phyloP scores from a whole-genome alignment of 2,113 vertebrate genomes.

The Mobula hypostoma region DNA sequence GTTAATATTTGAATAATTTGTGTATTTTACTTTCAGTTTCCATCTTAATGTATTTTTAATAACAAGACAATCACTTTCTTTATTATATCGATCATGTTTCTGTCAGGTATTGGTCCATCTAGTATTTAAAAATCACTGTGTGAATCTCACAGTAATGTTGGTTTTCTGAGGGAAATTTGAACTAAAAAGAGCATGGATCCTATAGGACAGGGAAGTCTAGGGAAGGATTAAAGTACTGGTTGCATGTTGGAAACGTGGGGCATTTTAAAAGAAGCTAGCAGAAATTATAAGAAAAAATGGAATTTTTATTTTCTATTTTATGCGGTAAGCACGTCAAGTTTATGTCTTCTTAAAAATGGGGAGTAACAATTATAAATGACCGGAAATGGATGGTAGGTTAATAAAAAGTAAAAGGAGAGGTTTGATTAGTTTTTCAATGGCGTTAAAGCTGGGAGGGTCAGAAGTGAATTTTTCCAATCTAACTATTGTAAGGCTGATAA shows the following conservation, averaged over 20 bases:
- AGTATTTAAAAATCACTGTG: not conserved
- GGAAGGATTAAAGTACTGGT: not conserved
- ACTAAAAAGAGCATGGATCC: not conserved
- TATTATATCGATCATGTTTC: not conserved
- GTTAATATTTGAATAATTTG: not conserved
- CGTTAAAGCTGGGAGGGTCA: not conserved
- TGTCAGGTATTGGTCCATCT: not conserved
- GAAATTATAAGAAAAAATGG: not conserved
- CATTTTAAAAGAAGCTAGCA: not conserved
- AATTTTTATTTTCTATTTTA: not conserved
- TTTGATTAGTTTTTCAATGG: not conserved
- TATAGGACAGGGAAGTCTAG: not conserved
- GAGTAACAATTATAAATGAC: not conserved
- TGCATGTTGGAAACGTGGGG: not conserved
- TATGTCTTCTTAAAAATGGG: not conserved
- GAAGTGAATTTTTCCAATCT: too few relatives aligned
- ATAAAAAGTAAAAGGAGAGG: not conserved
- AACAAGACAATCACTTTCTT: not conserved
- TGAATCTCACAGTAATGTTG: not conserved
- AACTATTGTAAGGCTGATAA: not conserved
- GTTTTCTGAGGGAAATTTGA: not conserved
- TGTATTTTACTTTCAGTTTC: not conserved
- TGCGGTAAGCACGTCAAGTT: not conserved
- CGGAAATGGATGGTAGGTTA: not conserved
- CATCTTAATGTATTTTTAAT: not conserved